Percentiles rank a stretch among this genome's conserved stretches.
phyloP scores from a whole-genome alignment of 2,797 vertebrate species.

The Lepilemur septentrionalis region DNA sequence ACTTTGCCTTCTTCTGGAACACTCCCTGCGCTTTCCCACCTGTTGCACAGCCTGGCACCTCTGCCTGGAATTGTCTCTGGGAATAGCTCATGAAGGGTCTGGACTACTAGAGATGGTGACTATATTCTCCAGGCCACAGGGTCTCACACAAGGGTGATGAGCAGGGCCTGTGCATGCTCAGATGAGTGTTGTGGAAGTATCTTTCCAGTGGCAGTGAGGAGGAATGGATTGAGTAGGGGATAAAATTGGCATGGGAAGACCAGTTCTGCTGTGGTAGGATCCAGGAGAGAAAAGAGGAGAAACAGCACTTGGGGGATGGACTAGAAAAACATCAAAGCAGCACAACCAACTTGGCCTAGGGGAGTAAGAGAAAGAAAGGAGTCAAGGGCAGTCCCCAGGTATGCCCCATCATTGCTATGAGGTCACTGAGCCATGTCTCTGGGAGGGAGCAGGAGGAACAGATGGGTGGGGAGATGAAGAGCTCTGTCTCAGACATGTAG shows the following conservation, averaged over 20 bases:
- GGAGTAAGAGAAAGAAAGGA: background rate
- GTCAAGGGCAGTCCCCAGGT: background rate
- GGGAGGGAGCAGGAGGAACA: background rate
- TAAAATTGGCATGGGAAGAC: background rate
- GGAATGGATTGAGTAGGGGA: background rate
- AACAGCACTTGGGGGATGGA: background rate
- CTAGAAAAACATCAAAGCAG: background rate
- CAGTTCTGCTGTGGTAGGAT: background rate
- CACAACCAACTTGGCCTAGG: background rate
- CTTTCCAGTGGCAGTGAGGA: background rate
- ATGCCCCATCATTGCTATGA: fast-evolving
- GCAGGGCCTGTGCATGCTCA: background rate
- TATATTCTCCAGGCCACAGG: background rate
- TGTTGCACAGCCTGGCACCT: background rate
- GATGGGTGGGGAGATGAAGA: background rate
- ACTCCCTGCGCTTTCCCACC: too few relatives aligned
- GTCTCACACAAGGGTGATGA: background rate
- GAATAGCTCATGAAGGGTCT: background rate
- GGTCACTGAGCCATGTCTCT: fast-evolving
- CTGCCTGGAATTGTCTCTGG: background rate
- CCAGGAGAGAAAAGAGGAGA: background rate
- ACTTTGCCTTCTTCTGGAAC: background rate
- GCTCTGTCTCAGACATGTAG: background rate
- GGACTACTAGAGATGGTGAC: background rate
- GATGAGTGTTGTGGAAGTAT: background rate